These are phyloP conservation scores for Suncus etruscus DNA, from an alignment of 2,113 vertebrate genomes.

Conservation along the genomic window DNA sequence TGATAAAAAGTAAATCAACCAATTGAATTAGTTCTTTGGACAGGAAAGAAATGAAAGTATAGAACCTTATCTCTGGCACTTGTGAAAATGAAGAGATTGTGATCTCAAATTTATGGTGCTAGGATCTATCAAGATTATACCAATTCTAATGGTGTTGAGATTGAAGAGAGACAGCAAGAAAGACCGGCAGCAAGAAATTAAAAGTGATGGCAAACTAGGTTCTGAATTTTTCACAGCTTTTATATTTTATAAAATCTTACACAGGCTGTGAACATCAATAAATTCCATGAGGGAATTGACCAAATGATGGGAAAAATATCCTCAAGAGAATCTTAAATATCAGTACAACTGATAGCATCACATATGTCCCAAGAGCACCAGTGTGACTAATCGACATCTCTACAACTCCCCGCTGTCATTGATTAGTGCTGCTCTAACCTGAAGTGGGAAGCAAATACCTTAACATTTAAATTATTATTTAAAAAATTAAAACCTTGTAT, in stretches of 20 bases:
- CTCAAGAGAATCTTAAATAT: conserved; percentile 63
- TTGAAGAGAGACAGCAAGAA: conserved; percentile 47
- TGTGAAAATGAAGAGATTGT: conserved; percentile 68
- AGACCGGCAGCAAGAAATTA: conserved; percentile 61
- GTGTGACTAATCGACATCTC: conserved; percentile 16
- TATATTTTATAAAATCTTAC: conserved; percentile 33
- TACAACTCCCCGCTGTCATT: background rate
- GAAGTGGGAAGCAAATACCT: conserved; percentile 16
- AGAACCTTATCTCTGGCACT: conserved; percentile 46
- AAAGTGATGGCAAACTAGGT: conserved; percentile 36
- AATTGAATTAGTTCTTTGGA: conserved; percentile 24
- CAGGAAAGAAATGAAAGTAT: conserved; percentile 57
- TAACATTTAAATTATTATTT: too few relatives aligned
- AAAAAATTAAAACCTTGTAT: too few relatives aligned
- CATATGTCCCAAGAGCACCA: background rate
- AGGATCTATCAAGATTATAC: conserved; percentile 58
- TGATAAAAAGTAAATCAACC: conserved; percentile 65
- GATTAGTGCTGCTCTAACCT: conserved; percentile 58
- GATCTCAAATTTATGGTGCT: conserved; percentile 72
- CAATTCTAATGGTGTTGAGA: conserved; percentile 39
- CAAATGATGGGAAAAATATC: conserved; percentile 1
- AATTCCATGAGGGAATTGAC: background rate
- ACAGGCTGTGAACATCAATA: conserved; percentile 23
- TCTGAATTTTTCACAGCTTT: conserved; percentile 66
- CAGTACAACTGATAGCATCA: conserved; percentile 55